Evolutionary conservation across 2,797 vertebrate species (phyloP), one percentile per base, ranked within the genome.

Genomic region (Urosaurus nigricauda): DNA sequence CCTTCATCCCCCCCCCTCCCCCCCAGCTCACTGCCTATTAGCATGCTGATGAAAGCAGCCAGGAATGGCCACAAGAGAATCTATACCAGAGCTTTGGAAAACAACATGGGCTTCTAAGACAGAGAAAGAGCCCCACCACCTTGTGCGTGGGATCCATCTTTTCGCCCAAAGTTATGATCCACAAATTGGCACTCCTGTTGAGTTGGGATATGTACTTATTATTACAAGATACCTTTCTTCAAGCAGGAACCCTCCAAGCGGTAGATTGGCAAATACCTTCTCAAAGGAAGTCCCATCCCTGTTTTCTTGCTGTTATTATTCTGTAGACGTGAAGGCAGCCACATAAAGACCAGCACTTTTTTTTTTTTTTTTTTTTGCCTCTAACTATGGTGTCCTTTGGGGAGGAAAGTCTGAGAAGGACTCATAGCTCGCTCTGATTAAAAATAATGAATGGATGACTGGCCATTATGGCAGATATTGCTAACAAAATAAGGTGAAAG

Each of bases 401-500:
- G 53, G 75, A 79, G 32, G 58, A 16, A 58, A 26, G 74, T 35
- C 17, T 26, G 32, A n/a, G 14, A 89, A 58, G 21, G 51, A 84
- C 56, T 43, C 35, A 58, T 16, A 71, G 78, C 21, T 19, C 77
- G 63, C 68, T 32, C 21, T 47, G 83, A 74, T 85, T 85, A 89
- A 89, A 89, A 85, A 81, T 85, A 85, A 89, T 73, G 37, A 73
- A 73, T 12, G 53, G 70, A 37, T 56, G 77, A 16, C 68, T 74
- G 56, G 70, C 56, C n/a, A 74, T 81, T 81, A 65, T 5, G 47
- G 40, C 43, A 60, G 53, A 79, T 29, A 63, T 85, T n/a, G 68
- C 37, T 65, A 79, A 26, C 51, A 68, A 89, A 85, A 88, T 35
- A 71, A 88, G 77, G 87, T 24, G 19, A 65, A 87, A n/a, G 19